Percentiles rank a stretch among this genome's conserved stretches.
Conservation (phyloP, 2,888 invertebrate species). For the Catocala sponsa region DNA sequence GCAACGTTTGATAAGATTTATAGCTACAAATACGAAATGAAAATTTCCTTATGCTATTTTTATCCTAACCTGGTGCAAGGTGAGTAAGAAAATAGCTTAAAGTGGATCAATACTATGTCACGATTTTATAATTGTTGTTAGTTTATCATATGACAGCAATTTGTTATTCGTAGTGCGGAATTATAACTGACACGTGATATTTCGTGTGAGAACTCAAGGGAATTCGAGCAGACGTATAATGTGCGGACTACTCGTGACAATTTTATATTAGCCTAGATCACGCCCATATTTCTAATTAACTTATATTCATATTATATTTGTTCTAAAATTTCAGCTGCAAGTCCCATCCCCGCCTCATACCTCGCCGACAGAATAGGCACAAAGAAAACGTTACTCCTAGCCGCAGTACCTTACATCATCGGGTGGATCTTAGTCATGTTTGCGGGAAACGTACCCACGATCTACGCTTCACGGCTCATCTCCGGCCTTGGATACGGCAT, state of each 20-base stretch:
- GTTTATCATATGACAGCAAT: not conserved
- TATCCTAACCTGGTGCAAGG: not conserved
- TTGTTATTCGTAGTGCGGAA: not conserved
- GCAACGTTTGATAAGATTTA: constrained; percentile 14
- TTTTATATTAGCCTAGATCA: not conserved
- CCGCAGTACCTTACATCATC: constrained; percentile 88
- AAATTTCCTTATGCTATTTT: constrained; percentile 5
- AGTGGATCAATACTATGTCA: constrained; percentile 1
- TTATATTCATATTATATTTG: not conserved
- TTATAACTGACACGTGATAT: not conserved
- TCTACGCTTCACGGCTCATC: constrained; percentile 88
- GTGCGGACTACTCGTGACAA: not conserved
- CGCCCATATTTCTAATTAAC: not conserved
- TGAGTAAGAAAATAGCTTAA: not conserved
- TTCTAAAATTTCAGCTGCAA: constrained; percentile 80
- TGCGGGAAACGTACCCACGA: constrained; percentile 85
- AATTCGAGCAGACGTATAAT: not conserved
- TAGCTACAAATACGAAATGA: not conserved
- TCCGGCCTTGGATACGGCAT: constrained; percentile 90
- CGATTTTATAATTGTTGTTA: not conserved
- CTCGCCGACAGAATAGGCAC: constrained; percentile 90
- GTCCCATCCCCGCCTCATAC: constrained; percentile 89
- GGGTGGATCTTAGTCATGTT: constrained; percentile 90
- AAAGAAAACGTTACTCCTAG: constrained; percentile 88
- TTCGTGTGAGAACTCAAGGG: not conserved